Base-by-base conservation (phyloP, 2,888 invertebrate genomes). In the Cerceris ruficornis region DNA sequence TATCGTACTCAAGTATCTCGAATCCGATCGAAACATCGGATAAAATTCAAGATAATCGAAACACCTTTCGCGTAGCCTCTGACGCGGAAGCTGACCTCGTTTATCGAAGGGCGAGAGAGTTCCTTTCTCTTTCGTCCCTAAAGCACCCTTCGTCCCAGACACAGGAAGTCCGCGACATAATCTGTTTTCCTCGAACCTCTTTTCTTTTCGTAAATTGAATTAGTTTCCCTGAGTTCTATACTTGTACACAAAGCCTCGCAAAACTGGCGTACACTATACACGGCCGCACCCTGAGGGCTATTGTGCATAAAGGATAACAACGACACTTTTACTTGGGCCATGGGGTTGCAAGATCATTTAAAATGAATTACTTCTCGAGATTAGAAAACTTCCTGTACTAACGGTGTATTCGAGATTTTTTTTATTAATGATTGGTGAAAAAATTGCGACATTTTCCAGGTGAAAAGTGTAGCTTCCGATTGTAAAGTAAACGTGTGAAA, bases 181-280 rank as follows among this genome's bases (percentile, higher is more conserved):
- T 70, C 54, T 15, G 46, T 69, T 41, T 28, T 15, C 41, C 42
- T n/a, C 41, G 14, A 52, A 46, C 15, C n/a, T 50, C 43, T 43
- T 64, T 69, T n/a, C 41, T 7, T 61, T 42, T 54, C 46, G 28
- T 4, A 39, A 55, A 69, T 59, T n/a, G 17, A 74, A 74, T 75
- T 70, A 15, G 42, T 59, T 68, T 42, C 17, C 9, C 7, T 7
- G n/a, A 42, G 49, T 55, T 61, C 55, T 41, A 15, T 39, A 42
- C 57, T 58, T 14, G 43, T n/a, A 14, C 43, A 60, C 55, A 59
- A 49, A 4, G 49, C 2, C 41, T 9, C 54, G 15, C 9, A 58
- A 15, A 17, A 13, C 28, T 28, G 28, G 4, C 28, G 28, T 28
- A 28, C 28, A 46, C 5, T 4, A 4, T 28, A 28, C 28, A 46